phyloP scores from a whole-genome alignment of 1,140 invertebrate species.

The Micrasema minimum region DNA sequence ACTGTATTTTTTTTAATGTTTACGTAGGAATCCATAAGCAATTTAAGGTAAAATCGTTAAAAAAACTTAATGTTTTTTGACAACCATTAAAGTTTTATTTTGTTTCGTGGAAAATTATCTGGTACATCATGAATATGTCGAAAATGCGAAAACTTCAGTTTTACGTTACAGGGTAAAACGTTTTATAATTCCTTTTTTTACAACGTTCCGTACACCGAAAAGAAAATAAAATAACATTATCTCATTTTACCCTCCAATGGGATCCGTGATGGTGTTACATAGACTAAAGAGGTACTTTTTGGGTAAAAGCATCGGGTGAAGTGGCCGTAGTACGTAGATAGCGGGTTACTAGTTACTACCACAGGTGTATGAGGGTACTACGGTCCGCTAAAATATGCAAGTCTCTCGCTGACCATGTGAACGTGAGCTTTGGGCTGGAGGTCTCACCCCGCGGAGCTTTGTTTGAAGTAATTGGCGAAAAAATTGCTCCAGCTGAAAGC shows the following conservation, averaged over 20 bases:
- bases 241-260: constrained; percentile 2
- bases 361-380: background rate
- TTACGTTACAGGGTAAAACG: constrained; percentile 1
- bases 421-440: constrained; percentile 31
- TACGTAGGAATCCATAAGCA: no score
- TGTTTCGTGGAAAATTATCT: no score
- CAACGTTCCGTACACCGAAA: constrained; percentile 3
- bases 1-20: no score
- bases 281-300: background rate
- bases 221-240: constrained; percentile 4
- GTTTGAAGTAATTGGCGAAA: constrained; percentile 28
- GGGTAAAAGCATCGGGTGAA: background rate
- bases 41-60: no score
- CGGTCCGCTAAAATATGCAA: constrained; percentile 37
- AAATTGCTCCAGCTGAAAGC: constrained; percentile 1
- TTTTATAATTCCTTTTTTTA: constrained; percentile 27
- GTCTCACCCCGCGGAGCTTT: constrained; percentile 17
- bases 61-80: no score
- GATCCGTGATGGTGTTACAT: background rate
- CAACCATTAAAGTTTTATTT: no score
- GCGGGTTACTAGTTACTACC: background rate
- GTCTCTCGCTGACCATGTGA: constrained; percentile 27
- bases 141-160: constrained; percentile 9
- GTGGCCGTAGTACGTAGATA: background rate
- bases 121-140: background rate